Conservation (phyloP, 2,888 invertebrate genomes). For the Agrenia bidenticulata region DNA sequence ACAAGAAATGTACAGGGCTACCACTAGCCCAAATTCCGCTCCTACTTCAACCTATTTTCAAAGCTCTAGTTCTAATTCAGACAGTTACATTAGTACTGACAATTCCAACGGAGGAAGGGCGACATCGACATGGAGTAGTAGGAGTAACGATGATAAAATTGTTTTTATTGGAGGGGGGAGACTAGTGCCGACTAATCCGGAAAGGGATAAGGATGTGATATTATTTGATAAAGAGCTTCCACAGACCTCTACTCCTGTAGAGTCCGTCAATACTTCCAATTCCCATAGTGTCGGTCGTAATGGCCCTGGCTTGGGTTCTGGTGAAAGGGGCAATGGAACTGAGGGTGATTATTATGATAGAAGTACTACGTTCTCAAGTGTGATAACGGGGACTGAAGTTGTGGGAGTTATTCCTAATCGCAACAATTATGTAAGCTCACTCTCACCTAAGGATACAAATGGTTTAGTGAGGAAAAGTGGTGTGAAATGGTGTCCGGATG, state of each 20-base stretch:
- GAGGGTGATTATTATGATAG: constrained; percentile 6
- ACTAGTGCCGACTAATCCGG: too few species aligned
- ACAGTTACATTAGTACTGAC: background rate
- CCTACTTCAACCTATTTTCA: constrained; percentile 1
- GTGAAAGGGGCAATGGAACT: constrained; percentile 5
- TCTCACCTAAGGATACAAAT: too few species aligned
- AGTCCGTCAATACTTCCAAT: background rate
- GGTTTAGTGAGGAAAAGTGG: background rate
- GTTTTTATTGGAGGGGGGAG: too few species aligned
- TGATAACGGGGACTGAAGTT: background rate
- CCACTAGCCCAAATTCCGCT: background rate
- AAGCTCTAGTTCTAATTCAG: too few species aligned
- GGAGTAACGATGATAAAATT: too few species aligned
- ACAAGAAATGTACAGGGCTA: background rate
- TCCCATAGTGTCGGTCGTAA: background rate
- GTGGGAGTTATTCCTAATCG: background rate
- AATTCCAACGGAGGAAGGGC: background rate
- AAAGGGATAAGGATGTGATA: constrained; percentile 3
- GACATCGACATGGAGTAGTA: background rate
- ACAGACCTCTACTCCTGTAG: background rate
- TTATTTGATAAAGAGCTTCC: background rate
- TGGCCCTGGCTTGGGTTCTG: constrained; percentile 7
- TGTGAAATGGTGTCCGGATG: constrained; percentile 38
- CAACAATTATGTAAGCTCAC: background rate
- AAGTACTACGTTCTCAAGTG: background rate